A percentile compares a stretch with the other conserved stretches of the same genome.
These are phyloP conservation scores for Pachymerium ferrugineum DNA, from an alignment of 2,888 invertebrate species.

Conservation along the genomic window DNA sequence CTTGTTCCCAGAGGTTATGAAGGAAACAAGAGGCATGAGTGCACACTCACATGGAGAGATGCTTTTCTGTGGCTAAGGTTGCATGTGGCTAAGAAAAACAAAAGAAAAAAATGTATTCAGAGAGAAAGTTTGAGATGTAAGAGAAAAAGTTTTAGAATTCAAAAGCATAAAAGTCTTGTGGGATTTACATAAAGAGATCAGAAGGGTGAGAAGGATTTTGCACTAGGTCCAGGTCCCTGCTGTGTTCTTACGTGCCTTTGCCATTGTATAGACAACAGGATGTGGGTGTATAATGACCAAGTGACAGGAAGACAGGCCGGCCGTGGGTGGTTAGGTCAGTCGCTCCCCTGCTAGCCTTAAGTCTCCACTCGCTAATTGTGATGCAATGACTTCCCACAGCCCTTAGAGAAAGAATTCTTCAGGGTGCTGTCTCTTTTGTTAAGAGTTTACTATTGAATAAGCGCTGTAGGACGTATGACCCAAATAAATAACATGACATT, in stretches of 20 bases:
- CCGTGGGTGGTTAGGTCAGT: constrained; percentile 25
- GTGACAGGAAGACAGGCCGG: constrained; percentile 19
- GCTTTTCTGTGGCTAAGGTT: constrained; percentile 23
- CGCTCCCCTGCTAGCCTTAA: constrained; percentile 19
- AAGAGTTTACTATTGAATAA: not conserved
- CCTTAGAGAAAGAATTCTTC: not conserved
- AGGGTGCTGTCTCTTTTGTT: constrained; percentile 7
- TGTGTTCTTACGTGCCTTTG: constrained; percentile 17
- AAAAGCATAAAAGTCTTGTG: constrained; percentile 1
- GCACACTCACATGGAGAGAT: constrained; percentile 22
- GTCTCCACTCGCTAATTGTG: constrained; percentile 24
- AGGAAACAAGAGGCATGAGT: constrained; percentile 31
- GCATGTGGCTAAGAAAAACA: not conserved
- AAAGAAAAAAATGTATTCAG: not conserved
- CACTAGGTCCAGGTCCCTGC: not conserved
- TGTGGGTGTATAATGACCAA: constrained; percentile 27
- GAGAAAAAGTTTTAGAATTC: not conserved
- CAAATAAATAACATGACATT: not conserved
- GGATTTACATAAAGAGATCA: constrained; percentile 5
- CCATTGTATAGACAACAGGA: constrained; percentile 25
- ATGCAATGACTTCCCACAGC: constrained; percentile 23
- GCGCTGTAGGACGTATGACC: not conserved
- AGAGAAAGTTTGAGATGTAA: not conserved
- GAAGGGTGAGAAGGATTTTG: constrained; percentile 7
- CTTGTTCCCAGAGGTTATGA: constrained; percentile 34